Conservation (phyloP, 2,113 vertebrate species). For the Pseudois nayaur region DNA sequence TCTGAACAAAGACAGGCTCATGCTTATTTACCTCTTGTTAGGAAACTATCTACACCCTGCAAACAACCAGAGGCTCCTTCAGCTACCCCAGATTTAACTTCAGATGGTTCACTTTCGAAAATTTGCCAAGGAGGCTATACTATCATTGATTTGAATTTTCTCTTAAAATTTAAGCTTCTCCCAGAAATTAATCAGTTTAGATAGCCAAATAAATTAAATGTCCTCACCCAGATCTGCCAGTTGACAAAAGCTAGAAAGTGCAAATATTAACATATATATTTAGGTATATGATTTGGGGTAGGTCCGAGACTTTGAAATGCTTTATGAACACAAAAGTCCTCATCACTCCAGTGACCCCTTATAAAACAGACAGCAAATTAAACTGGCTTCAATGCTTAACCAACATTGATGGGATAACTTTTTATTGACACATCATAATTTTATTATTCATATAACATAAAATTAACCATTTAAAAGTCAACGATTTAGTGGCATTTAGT, state of each 20-base stretch:
- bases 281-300: not conserved
- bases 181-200: slow-evolving; percentile 12
- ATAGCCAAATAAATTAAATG: not conserved
- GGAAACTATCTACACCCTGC: not conserved
- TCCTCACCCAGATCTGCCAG: not conserved
- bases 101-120: not conserved
- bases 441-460: slow-evolving; percentile 37
- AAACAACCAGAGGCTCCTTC: not conserved
- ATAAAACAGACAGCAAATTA: not conserved
- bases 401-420: slow-evolving; percentile 8
- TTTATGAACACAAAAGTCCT: slow-evolving; percentile 33
- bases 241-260: not conserved
- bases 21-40: not conserved
- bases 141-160: not conserved
- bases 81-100: not conserved
- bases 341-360: not conserved
- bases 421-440: slow-evolving; percentile 27
- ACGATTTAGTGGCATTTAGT: slow-evolving; percentile 35
- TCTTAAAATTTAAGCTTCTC: slow-evolving; percentile 3
- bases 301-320: not conserved
- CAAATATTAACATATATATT: not conserved
- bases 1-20: slow-evolving; percentile 4
- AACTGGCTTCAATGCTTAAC: slow-evolving; percentile 29
- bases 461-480: slow-evolving; percentile 42
- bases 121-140: slow-evolving; percentile 3